Evolutionary conservation across 2,888 invertebrate genomes (phyloP).

Genomic region (Antitype chi): DNA sequence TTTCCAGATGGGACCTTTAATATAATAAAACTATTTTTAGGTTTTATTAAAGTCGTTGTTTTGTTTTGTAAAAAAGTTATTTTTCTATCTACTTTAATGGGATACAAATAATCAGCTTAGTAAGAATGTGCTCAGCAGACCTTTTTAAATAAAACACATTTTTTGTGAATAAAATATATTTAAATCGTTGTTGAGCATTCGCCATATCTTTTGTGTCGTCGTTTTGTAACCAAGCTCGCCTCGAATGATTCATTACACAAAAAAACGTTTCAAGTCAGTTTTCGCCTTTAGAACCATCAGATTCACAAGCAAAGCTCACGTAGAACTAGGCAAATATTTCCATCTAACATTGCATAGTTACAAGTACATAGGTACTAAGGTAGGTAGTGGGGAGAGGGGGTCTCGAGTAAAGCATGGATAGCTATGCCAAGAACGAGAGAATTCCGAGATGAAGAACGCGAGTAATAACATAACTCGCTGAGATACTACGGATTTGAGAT

Average conservation of each 20-base stretch:
- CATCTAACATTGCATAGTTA: slow-evolving; percentile 14
- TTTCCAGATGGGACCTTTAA: too few relatives aligned
- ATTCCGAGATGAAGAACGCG: slow-evolving; percentile 43
- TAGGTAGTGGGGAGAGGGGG: neutral
- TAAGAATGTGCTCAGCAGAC: too few relatives aligned
- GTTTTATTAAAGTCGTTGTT: too few relatives aligned
- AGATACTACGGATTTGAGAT: slow-evolving; percentile 20
- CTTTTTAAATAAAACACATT: too few relatives aligned
- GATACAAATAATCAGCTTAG: neutral
- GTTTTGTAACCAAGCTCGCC: too few relatives aligned
- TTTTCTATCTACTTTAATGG: neutral
- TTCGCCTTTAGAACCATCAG: too few relatives aligned
- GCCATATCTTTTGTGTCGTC: too few relatives aligned
- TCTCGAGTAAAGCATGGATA: slow-evolving; percentile 13
- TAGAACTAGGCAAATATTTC: neutral
- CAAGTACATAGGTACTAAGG: slow-evolving; percentile 3
- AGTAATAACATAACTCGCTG: slow-evolving; percentile 50
- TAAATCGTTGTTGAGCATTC: neutral
- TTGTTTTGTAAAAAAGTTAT: too few relatives aligned
- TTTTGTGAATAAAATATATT: too few relatives aligned
- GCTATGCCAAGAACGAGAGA: slow-evolving; percentile 47
- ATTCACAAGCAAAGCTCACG: neutral
- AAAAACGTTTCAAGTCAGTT: too few relatives aligned
- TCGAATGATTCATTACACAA: too few relatives aligned
- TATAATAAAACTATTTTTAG: too few relatives aligned